Evolutionary conservation across 2,797 vertebrate species (phyloP).

Genomic region (Streptopelia turtur): DNA sequence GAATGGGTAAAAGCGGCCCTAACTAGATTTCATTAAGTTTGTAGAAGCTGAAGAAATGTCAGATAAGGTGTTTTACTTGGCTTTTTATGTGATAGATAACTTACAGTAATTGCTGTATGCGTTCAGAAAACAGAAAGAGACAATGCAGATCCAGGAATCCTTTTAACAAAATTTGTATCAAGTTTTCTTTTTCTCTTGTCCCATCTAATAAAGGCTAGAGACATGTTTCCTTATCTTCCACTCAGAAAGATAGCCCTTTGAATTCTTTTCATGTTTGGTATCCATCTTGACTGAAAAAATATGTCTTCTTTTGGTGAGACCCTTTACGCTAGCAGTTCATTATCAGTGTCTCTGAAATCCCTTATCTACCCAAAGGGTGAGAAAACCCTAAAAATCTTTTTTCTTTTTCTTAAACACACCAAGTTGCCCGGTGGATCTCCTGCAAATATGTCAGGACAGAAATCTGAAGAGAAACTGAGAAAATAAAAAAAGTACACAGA

Average conservation of each 20-base stretch:
- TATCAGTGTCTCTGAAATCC: background rate
- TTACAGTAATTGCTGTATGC: background rate
- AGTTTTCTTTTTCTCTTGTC: background rate
- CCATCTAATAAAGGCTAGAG: background rate
- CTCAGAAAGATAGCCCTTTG: background rate
- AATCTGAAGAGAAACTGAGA: conserved; percentile 19
- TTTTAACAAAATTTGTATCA: background rate
- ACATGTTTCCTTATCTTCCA: background rate
- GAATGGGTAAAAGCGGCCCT: background rate
- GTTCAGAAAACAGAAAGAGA: background rate
- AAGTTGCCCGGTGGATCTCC: background rate
- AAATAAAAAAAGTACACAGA: background rate
- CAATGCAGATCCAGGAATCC: background rate
- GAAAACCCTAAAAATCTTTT: background rate
- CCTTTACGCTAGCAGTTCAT: background rate
- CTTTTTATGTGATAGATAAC: background rate
- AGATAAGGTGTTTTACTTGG: background rate
- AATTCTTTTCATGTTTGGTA: background rate
- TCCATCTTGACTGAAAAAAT: background rate
- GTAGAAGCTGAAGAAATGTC: background rate
- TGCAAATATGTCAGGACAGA: background rate
- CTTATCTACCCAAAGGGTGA: background rate
- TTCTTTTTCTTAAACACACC: background rate
- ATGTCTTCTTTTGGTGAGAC: background rate
- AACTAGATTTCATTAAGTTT: background rate